These are phyloP conservation scores for Spodoptera picta DNA, from an alignment of 2,888 invertebrate species.

Conservation along the genomic window DNA sequence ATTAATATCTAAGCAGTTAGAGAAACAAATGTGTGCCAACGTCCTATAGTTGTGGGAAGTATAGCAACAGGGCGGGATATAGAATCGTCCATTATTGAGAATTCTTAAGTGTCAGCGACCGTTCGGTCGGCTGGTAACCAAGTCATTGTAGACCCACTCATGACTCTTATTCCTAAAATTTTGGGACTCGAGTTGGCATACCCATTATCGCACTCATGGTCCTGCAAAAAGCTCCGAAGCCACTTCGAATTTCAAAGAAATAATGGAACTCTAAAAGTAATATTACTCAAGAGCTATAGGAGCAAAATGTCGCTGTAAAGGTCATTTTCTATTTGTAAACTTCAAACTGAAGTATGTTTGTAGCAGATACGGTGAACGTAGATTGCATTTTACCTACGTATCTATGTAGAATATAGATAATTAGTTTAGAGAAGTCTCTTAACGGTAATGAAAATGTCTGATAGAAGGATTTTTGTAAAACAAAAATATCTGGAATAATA, in stretches of 20 bases:
- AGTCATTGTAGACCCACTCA: constrained; percentile 16
- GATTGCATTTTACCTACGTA: constrained; percentile 30
- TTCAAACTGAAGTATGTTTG: constrained; percentile 47
- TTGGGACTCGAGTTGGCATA: neutral
- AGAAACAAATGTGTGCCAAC: constrained; percentile 42
- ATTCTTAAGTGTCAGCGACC: constrained; percentile 29
- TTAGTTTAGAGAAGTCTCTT: constrained; percentile 4
- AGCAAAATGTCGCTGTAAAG: constrained; percentile 57
- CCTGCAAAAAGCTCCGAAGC: constrained; percentile 4
- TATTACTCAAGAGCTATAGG: constrained; percentile 37
- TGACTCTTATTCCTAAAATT: constrained; percentile 11
- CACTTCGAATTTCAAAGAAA: constrained; percentile 22
- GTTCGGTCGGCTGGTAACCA: constrained; percentile 19
- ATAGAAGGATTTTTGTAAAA: neutral
- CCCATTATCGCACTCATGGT: neutral
- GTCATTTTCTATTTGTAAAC: constrained; percentile 59
- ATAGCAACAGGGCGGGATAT: constrained; percentile 40
- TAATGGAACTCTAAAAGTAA: constrained; percentile 33
- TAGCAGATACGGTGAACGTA: constrained; percentile 32
- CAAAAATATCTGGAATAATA: too few species aligned
- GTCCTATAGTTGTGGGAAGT: constrained; percentile 37
- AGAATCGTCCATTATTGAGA: constrained; percentile 32
- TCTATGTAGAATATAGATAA: neutral
- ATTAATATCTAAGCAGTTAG: constrained; percentile 24
- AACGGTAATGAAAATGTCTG: neutral